phyloP scores from a whole-genome alignment of 2,797 vertebrate species.

The Macroramphosus scolopax region DNA sequence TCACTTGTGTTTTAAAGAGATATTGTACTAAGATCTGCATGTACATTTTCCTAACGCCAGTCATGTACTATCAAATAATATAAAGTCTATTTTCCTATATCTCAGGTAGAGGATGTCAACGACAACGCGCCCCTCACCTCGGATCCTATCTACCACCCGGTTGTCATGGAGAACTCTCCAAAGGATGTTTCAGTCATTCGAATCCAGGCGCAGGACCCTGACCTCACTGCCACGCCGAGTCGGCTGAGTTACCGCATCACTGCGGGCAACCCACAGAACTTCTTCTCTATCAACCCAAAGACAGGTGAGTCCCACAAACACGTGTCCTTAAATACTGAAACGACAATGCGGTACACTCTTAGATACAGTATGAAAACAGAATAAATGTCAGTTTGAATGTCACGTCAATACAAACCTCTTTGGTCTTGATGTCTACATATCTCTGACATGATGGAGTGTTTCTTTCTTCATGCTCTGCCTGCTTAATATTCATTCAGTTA shows the following conservation, averaged over 20 bases:
- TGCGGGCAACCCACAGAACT: slow-evolving; percentile 97
- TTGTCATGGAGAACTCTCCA: slow-evolving; percentile 92
- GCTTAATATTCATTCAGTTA: slow-evolving; percentile 14
- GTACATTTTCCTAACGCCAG: slow-evolving; percentile 16
- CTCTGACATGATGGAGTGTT: no score
- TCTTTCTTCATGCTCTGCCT: slow-evolving; percentile 25
- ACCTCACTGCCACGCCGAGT: slow-evolving; percentile 81
- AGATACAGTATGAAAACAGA: neutral
- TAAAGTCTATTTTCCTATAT: no score
- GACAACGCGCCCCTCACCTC: slow-evolving; percentile 96
- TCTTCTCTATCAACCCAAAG: slow-evolving; percentile 92
- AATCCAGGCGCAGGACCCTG: slow-evolving; percentile 93
- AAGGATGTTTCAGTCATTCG: slow-evolving; percentile 93
- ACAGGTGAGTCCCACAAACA: slow-evolving; percentile 92
- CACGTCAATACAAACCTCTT: no score
- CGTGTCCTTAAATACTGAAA: no score
- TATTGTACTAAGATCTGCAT: slow-evolving; percentile 14
- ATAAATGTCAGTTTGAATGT: no score
- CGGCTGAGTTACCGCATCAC: slow-evolving; percentile 90
- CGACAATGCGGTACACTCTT: neutral
- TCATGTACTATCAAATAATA: no score
- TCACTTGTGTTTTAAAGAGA: slow-evolving; percentile 36
- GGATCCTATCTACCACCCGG: slow-evolving; percentile 93
- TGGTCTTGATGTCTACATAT: no score
- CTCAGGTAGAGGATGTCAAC: slow-evolving; percentile 90